Percentiles rank a stretch among this genome's conserved stretches.
Evolutionary conservation across 2,888 invertebrate genomes (phyloP).

Genomic region (Trisateles emortualis): DNA sequence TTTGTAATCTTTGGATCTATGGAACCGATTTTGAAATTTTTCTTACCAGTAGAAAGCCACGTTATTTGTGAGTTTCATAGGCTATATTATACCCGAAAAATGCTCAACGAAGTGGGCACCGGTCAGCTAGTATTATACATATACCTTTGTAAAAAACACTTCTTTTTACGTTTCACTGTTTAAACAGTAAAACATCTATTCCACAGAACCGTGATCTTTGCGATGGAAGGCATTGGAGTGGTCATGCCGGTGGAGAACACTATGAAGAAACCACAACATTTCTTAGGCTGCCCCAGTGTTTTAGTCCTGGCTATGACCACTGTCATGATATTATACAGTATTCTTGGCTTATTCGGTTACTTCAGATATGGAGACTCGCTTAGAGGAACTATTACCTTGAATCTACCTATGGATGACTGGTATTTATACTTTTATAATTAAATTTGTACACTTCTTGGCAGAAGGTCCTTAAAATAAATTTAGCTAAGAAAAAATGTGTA

Average conservation of each 20-base stretch:
- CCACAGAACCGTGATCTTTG: slow-evolving; percentile 95
- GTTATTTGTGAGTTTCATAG: too few relatives aligned
- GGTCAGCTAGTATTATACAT: too few relatives aligned
- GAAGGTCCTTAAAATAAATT: too few relatives aligned
- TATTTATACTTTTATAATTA: slow-evolving; percentile 69
- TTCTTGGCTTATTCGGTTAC: slow-evolving; percentile 96
- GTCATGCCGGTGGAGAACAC: slow-evolving; percentile 97
- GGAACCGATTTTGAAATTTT: too few relatives aligned
- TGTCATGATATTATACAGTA: slow-evolving; percentile 91
- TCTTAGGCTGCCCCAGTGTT: slow-evolving; percentile 94
- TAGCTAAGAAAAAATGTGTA: too few relatives aligned
- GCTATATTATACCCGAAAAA: too few relatives aligned
- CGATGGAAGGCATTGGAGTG: slow-evolving; percentile 98
- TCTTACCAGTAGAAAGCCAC: too few relatives aligned
- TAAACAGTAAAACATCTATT: not conserved
- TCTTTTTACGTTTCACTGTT: not conserved
- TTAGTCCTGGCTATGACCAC: slow-evolving; percentile 94
- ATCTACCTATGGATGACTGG: slow-evolving; percentile 90
- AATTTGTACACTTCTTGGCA: not conserved
- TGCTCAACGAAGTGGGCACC: too few relatives aligned
- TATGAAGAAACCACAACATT: slow-evolving; percentile 94
- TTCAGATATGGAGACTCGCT: slow-evolving; percentile 92
- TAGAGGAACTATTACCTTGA: slow-evolving; percentile 93
- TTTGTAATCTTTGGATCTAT: too few relatives aligned
- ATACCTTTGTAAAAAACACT: too few relatives aligned